Base-by-base conservation (phyloP, 1,140 invertebrate genomes). In the Protaetia brevitarsis region DNA sequence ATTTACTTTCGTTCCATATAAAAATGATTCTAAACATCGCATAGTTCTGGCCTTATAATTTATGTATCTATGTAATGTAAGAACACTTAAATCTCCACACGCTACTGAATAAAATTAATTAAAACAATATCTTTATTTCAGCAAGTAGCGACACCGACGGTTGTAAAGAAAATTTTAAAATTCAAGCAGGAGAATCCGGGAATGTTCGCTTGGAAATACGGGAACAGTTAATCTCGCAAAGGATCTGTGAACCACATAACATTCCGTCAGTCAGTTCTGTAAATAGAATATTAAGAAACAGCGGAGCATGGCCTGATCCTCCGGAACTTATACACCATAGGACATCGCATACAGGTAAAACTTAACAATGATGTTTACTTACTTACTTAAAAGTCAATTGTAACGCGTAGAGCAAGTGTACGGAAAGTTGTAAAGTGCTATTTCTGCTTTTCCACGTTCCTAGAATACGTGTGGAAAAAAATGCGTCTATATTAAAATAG, bases 221-320 rank as follows among this genome's bases (percentile, higher is more conserved):
- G 0, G 94, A 96, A 75, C 86, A 92, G 70, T 82, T 96, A 63
- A 86, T 94, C 11, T 85, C 88, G 10, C 92, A 94, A 73, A 85
- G 92, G 37, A 88, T 93, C 60, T 95, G 93, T 75, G 92, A 94
- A 77, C 89, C 90, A 0, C 88, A 89, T 75, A 89, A 89, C 51
- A 91, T 97, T 68, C 94, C 95, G 1, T 95, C 93, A 30, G 95
- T 97, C 36, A 95, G 93, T 64, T 96, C 94, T 7, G 96, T 97
- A 51, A 97, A 97, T 81, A 84, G 95, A 67, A 97, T 98, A 72
- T 85, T 97, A 28, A 84, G 95, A 57, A 95, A 96, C 77, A 90
- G 90, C 61, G 89, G 90, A 3, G 82, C 86, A 2, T 87, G 87
- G 86, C 86, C 84, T n/a, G 76, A 75, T 71, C 64, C 72, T 31